Base-by-base conservation (phyloP, 2,888 invertebrate genomes). In the Lepidochitona cinerea region DNA sequence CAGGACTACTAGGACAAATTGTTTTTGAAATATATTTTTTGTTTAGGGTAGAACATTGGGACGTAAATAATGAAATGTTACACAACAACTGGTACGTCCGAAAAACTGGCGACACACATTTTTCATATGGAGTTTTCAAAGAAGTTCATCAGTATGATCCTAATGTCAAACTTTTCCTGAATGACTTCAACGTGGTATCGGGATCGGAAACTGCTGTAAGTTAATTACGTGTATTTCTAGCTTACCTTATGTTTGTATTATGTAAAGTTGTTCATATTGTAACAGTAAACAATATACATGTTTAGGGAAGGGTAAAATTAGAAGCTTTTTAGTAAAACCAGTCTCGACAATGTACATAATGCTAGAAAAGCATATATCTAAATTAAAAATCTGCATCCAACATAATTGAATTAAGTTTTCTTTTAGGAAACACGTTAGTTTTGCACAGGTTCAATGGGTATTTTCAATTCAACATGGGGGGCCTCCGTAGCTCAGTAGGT, bases 31-130 rank as follows among this genome's bases (percentile, higher is more conserved):
- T 49, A 4, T 7, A 1, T 49, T 14, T n/a, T 32, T 26, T 35
- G n/a, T 70, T 26, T 73, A 87, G 87, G 32, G 66, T 85, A 35
- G 78, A 80, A 33, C 85, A 85, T 70, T 87, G 87, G 87, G 87
- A 87, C 71, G 85, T 87, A 0, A 84, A 86, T 77, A 87, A 87
- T 71, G 87, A 87, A 67, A 78, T 83, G 54, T 65, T 83, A 4
- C 84, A 85, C 70, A 83, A 83, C 4, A 81, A 83, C 37, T 84
- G 79, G 76, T 86, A 78, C 59, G 83, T 83, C 68, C 68, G 78
- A 14, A 75, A 71, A 6, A 78, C 79, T 1, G 73, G 75, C 0
- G 80, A 84, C 68, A 72, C 77, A 0, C 74, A 81, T 70, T 81
- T 81, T 59, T 82, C 81, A 18, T 68, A 79, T 75, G 73, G 84